phyloP scores from a whole-genome alignment of 2,888 invertebrate species.

The Teleogryllus oceanicus region DNA sequence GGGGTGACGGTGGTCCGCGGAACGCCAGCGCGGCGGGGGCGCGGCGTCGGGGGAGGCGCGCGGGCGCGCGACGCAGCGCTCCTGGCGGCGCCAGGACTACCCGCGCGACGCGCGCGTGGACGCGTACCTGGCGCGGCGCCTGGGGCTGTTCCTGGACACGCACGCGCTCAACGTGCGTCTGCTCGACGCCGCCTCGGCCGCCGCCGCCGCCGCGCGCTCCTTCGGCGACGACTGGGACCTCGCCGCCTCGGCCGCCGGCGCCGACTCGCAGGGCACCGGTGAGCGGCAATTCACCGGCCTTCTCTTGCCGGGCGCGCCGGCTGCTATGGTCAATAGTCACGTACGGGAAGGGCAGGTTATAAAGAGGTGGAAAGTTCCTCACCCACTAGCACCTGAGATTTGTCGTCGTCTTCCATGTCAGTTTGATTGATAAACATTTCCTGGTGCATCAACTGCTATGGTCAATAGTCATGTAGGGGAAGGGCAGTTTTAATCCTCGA shows the following conservation, averaged over 20 bases:
- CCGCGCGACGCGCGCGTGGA: slow-evolving; percentile 73
- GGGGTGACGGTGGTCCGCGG: slow-evolving; percentile 68
- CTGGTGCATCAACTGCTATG: too few relatives aligned
- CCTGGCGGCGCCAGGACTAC: slow-evolving; percentile 62
- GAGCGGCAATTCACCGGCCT: too few relatives aligned
- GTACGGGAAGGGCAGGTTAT: too few relatives aligned
- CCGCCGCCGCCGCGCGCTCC: slow-evolving; percentile 57
- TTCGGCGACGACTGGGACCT: slow-evolving; percentile 49
- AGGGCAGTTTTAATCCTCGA: too few relatives aligned
- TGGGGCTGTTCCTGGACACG: slow-evolving; percentile 67
- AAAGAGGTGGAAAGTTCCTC: too few relatives aligned
- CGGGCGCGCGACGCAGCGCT: slow-evolving; percentile 30
- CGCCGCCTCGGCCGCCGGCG: slow-evolving; percentile 40
- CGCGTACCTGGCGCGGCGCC: slow-evolving; percentile 67
- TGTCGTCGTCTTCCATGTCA: too few relatives aligned
- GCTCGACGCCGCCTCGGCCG: slow-evolving; percentile 60
- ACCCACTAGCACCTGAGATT: too few relatives aligned
- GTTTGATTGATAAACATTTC: too few relatives aligned
- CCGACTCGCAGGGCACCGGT: slow-evolving; percentile 1
- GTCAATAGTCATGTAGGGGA: too few relatives aligned
- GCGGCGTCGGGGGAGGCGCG: not conserved
- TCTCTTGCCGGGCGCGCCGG: too few relatives aligned
- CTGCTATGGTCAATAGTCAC: too few relatives aligned
- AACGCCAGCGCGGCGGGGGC: slow-evolving; percentile 24
- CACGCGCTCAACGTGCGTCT: slow-evolving; percentile 70